Evolutionary conservation across 2,113 vertebrate species (phyloP), one percentile per base, ranked within the genome.

Genomic region (Nyctereutes procyonoides): DNA sequence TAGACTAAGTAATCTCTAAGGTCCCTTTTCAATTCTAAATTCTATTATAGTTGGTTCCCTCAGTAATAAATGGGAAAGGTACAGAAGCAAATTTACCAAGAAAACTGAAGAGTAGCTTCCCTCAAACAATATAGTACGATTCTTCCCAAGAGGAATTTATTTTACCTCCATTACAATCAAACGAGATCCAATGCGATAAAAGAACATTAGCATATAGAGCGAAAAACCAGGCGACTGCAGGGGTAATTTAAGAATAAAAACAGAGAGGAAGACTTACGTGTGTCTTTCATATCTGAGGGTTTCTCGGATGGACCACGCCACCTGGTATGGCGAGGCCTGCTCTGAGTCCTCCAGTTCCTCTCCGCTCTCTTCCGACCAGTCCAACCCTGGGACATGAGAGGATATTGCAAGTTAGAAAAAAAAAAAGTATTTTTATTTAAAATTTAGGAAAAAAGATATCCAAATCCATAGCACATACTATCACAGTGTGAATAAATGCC

Each of bases 281-380:
- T 98, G 98, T 98, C 98, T 99, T 86, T 99, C 98, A 5, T 98
- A 98, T 98, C 98, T 98, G 35, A 98, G 98, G 96, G 98, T 98
- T 98, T 99, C 99, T 98, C 98, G 98, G 93, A 99, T 98, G 97
- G 99, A 99, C 99, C 99, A 99, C 0, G 99, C 99, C 96, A 98
- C 98, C 98, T 99, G 99, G 98, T 99, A 99, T 60, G 99, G 99
- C 38, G 99, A 99, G 82, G 99, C 98, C 97, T 99, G 99, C 93
- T 99, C 99, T 13, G 99, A 98, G 97, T 99, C 99, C 87, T 99
- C 99, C 89, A 99, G 98, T 55, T 99, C 99, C 95, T 99, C 99
- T 96, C 99, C 99, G 92, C 99, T 99, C 98, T 99, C 99, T 98
- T 99, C 99, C 94, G 99, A 99, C 99, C 99, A 99, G 98, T 99